Percentiles rank a stretch among this genome's conserved stretches.
Evolutionary conservation across 2,888 invertebrate species (phyloP).

Genomic region (Drosophila meridionalis): DNA sequence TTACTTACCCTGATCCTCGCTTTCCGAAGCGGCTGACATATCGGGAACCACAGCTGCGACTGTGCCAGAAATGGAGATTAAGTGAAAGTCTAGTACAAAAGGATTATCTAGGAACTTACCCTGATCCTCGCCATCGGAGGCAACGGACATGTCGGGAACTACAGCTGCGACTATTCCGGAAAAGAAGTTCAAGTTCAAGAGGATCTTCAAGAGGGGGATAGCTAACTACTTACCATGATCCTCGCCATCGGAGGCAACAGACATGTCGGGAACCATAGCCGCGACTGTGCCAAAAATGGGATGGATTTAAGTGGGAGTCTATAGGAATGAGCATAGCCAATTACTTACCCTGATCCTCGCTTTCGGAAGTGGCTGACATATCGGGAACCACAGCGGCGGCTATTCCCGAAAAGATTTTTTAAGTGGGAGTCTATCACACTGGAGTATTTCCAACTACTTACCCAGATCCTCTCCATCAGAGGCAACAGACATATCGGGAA

Average conservation of each 20-base stretch:
- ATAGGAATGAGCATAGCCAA: too few relatives aligned
- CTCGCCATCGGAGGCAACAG: not conserved
- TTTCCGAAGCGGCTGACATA: not conserved
- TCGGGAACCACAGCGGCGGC: not conserved
- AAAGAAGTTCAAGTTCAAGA: not conserved
- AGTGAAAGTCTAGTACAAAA: too few relatives aligned
- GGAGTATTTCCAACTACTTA: not conserved
- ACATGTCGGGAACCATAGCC: not conserved
- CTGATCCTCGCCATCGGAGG: not conserved
- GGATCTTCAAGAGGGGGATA: not conserved
- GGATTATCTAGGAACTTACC: not conserved
- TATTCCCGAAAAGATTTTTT: not conserved
- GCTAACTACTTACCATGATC: constrained; percentile 8
- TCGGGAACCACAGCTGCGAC: constrained; percentile 36
- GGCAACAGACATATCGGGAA: constrained; percentile 1
- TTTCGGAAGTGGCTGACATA: not conserved
- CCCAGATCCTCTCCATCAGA: not conserved
- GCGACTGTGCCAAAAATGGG: not conserved
- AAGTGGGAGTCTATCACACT: not conserved
- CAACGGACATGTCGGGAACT: constrained; percentile 1
- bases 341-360: constrained; percentile 10
- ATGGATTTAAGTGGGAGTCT: not conserved
- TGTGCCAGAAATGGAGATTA: not conserved
- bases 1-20: not conserved
- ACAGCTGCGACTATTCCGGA: not conserved